Conservation (phyloP, 2,888 invertebrate genomes). For the Eustalomyia histrio region DNA sequence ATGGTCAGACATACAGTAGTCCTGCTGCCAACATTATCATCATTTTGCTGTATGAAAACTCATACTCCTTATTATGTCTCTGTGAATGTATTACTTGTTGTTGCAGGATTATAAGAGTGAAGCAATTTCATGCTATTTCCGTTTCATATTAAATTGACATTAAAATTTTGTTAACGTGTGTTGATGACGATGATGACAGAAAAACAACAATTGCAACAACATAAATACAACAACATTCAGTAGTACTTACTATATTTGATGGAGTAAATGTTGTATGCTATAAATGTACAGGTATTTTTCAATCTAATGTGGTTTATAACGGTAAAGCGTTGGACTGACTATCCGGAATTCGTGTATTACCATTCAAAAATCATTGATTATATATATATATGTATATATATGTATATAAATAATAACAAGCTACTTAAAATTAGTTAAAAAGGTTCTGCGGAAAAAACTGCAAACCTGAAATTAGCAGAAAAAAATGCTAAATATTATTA, state of each 20-base stretch:
- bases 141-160: conserved; percentile 68
- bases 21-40: conserved; percentile 38
- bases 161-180: conserved; percentile 66
- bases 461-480: no score
- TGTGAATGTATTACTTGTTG: background rate
- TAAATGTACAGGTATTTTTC: conserved; percentile 32
- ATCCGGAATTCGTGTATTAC: conserved; percentile 48
- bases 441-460: no score
- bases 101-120: conserved; percentile 50
- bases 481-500: no score
- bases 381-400: no score
- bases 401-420: no score
- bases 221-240: conserved; percentile 29
- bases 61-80: background rate
- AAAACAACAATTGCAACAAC: conserved; percentile 49
- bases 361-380: no score
- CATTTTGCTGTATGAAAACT: background rate
- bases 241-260: background rate
- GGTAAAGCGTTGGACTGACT: conserved; percentile 65
- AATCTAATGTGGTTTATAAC: conserved; percentile 66
- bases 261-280: background rate
- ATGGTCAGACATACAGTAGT: conserved; percentile 20
- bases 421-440: no score
- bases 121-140: conserved; percentile 68
- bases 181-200: conserved; percentile 55